These are phyloP conservation scores for Corynorhinus townsendii DNA, from an alignment of 2,113 vertebrate species.

Conservation along the genomic window DNA sequence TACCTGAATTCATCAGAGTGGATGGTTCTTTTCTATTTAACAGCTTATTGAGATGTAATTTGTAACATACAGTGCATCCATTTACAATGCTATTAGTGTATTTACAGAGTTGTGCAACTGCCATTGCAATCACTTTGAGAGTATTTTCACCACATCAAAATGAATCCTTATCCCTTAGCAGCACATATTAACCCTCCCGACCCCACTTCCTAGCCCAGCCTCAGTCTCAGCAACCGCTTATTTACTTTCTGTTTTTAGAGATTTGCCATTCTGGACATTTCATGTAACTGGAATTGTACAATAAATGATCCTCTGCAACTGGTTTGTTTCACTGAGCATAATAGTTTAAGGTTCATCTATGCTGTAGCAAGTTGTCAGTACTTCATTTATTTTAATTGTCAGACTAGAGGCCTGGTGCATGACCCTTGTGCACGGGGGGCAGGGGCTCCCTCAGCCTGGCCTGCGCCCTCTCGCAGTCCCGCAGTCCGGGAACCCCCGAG, in stretches of 20 bases:
- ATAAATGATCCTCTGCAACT: background rate
- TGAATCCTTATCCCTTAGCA: background rate
- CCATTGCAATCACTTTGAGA: background rate
- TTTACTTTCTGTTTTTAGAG: background rate
- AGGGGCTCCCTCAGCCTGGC: too few species aligned
- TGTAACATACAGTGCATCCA: background rate
- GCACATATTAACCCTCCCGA: fast-evolving
- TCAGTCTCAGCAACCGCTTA: background rate
- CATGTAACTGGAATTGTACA: background rate
- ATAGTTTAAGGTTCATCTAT: background rate
- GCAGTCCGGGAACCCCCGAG: too few species aligned
- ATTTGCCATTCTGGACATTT: background rate
- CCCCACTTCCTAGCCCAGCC: background rate
- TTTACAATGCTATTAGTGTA: background rate
- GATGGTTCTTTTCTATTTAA: background rate
- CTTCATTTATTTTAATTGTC: background rate
- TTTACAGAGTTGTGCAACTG: background rate
- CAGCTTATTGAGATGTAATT: background rate
- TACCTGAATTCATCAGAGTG: background rate
- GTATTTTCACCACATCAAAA: background rate
- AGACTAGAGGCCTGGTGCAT: background rate
- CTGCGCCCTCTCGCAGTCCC: too few species aligned
- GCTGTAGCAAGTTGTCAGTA: background rate
- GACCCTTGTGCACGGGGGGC: too few species aligned
- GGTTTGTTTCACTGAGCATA: background rate